Evolutionary conservation across 2,113 vertebrate species (phyloP).

Genomic region (Burhinus oedicnemus): DNA sequence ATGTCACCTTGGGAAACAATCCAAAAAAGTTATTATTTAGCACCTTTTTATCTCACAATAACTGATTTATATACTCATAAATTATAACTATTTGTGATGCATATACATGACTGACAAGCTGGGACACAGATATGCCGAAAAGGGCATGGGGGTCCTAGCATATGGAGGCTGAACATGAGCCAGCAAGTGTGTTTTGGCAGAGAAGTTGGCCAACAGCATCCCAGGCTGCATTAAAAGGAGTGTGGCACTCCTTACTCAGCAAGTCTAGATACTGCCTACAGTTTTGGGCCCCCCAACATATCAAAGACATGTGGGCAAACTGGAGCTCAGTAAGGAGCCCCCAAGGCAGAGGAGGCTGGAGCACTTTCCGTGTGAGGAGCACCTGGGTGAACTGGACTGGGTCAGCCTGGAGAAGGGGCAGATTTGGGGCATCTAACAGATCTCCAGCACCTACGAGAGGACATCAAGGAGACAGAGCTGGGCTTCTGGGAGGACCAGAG

Average conservation of each 20-base stretch:
- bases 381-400: background rate
- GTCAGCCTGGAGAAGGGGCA: background rate
- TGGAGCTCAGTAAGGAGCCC: background rate
- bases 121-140: background rate
- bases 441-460: background rate
- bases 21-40: background rate
- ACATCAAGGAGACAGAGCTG: background rate
- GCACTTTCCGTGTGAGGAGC: background rate
- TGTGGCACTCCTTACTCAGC: background rate
- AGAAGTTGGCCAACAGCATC: rapidly evolving
- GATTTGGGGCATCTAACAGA: background rate
- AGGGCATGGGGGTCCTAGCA: background rate
- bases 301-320: background rate
- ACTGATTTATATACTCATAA: background rate
- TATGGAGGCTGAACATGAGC: background rate
- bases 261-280: background rate
- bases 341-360: too few relatives aligned
- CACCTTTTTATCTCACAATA: background rate
- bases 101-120: background rate
- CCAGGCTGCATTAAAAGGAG: background rate
- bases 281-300: background rate
- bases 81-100: background rate
- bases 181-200: background rate
- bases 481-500: background rate
- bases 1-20: background rate